Conservation (phyloP, 2,113 vertebrate genomes). For the Brienomyrus longianalis region DNA sequence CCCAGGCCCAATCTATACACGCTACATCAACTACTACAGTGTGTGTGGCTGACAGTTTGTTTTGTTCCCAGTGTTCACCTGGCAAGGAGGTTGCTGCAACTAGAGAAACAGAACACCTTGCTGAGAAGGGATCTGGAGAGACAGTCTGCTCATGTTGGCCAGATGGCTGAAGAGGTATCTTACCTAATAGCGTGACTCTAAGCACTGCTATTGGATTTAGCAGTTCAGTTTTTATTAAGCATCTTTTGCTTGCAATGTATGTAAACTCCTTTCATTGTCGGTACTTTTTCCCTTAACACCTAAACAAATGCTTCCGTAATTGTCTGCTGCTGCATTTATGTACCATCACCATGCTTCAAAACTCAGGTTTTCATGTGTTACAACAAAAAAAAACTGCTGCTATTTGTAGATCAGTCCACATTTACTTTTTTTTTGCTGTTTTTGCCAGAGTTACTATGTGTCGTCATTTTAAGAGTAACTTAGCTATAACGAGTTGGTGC, state of each 20-base stretch:
- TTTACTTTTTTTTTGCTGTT: not conserved
- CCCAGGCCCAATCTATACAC: not conserved
- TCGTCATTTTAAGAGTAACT: not conserved
- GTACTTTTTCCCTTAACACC: not conserved
- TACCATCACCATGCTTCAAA: not conserved
- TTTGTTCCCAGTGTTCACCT: slow-evolving; percentile 78
- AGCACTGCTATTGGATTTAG: not conserved
- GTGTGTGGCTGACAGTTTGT: slow-evolving; percentile 11
- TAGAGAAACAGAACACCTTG: slow-evolving; percentile 86
- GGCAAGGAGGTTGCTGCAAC: slow-evolving; percentile 86
- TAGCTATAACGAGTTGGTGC: not conserved
- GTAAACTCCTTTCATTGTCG: not conserved
- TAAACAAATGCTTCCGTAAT: not conserved
- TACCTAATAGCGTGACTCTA: not conserved
- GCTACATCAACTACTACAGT: not conserved
- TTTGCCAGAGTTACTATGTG: not conserved
- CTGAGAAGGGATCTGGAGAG: slow-evolving; percentile 82
- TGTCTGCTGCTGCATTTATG: not conserved
- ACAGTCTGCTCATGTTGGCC: slow-evolving; percentile 66
- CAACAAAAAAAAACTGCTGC: not conserved
- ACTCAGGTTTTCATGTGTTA: not conserved
- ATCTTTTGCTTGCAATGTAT: not conserved
- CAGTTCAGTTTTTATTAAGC: not conserved
- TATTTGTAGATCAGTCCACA: not conserved
- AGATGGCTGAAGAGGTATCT: slow-evolving; percentile 83